These are phyloP conservation scores for Plectropomus leopardus DNA, from an alignment of 2,113 vertebrate genomes.

Conservation along the genomic window DNA sequence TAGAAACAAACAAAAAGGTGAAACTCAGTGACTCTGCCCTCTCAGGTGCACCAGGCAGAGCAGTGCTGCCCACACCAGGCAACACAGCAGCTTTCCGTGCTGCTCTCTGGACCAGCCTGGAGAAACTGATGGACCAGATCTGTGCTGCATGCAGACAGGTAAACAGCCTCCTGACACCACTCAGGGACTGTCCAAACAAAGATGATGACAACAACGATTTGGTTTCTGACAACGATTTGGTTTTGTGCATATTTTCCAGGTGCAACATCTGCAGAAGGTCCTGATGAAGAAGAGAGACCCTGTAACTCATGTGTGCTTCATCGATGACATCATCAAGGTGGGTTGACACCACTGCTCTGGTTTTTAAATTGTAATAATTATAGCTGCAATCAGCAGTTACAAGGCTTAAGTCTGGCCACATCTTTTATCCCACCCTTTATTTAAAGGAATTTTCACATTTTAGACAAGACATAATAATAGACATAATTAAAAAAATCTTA, in stretches of 20 bases:
- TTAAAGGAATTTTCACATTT: no score
- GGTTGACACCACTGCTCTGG: not conserved
- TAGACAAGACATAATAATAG: no score
- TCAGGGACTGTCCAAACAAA: not conserved
- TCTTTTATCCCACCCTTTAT: no score
- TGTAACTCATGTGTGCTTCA: conserved; percentile 96
- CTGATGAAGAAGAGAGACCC: conserved; percentile 96
- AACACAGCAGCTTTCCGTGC: conserved; percentile 95
- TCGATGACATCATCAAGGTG: conserved; percentile 97
- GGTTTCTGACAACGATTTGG: no score
- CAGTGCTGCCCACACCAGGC: conserved; percentile 94
- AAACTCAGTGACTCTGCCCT: not conserved
- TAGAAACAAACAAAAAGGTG: not conserved
- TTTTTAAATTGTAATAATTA: not conserved
- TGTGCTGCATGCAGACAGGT: conserved; percentile 90
- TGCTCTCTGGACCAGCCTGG: conserved; percentile 97
- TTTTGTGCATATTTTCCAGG: conserved; percentile 85
- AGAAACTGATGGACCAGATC: conserved; percentile 98
- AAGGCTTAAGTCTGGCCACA: not conserved
- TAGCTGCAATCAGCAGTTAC: not conserved
- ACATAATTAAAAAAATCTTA: no score
- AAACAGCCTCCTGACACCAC: not conserved
- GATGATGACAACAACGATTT: no score
- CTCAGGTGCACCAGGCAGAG: conserved; percentile 92
- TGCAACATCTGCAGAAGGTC: conserved; percentile 97